Base-by-base conservation (phyloP, 2,797 vertebrate species). In the Lepidocolaptes lacrymiger region DNA sequence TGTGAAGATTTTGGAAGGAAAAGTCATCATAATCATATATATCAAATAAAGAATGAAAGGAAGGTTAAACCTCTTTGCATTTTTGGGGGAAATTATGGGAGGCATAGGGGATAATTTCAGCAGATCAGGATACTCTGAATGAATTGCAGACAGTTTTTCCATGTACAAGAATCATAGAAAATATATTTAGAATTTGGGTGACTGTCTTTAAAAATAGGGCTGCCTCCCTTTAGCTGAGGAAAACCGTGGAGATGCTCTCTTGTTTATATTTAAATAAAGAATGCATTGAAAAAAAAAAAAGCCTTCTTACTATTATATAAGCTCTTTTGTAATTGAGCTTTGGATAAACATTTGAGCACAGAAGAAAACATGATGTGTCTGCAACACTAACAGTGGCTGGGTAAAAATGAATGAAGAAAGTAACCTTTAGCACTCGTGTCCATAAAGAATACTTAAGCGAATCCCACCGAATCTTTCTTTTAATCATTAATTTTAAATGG, bases 281-380 rank as follows among this genome's bases (percentile, higher is more conserved):
- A 88, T 82, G 49, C 89, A 79, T 73, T 71, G 59, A 56, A 77
- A 91, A 75, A 49, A 14, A 48, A 48, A 48, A 49, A 49, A 49
- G 13, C 10, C 63, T 68, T 64, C 96, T 97, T 97, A 96, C 97
- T 97, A 97, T 97, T 95, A 96, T 96, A 97, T 97, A 80, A 82
- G 92, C 91, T 95, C 88, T 96, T 96, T 97, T 97, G 96, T 84
- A 98, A 97, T 97, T 97, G 97, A 97, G 96, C 96, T 97, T 91
- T 97, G 96, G 96, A 96, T 97, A 97, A 98, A 98, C 96, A 96
- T 93, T 96, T 64, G 46, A 89, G 91, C 89, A 64, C 84, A 94
- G 97, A 96, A 95, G 94, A 96, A 97, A 97, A 90, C 95, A 96
- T 88, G 97, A 96, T 44, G 96, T 96, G 91, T 90, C 92, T 88